phyloP scores from a whole-genome alignment of 1,140 invertebrate genomes.

The Sesamia nonagrioides region DNA sequence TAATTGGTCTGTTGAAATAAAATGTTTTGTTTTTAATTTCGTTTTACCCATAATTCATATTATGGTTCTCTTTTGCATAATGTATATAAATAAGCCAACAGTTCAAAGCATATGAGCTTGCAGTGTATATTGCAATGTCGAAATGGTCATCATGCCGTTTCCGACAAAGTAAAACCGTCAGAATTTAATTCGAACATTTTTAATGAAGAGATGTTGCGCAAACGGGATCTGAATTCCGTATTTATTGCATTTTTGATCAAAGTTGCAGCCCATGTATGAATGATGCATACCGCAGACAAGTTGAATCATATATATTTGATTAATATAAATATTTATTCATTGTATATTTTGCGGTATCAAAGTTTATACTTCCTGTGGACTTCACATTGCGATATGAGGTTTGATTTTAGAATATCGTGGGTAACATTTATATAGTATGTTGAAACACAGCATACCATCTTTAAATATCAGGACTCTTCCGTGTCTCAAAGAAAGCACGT shows the following conservation, averaged over 20 bases:
- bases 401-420: not conserved
- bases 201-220: slow-evolving; percentile 1
- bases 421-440: not conserved
- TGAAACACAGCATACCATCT: too few species aligned
- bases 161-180: not conserved
- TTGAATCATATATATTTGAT: slow-evolving; percentile 32
- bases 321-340: slow-evolving; percentile 46
- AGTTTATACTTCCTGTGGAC: not conserved
- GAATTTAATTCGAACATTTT: slow-evolving; percentile 18
- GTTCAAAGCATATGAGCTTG: too few species aligned
- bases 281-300: slow-evolving; percentile 33
- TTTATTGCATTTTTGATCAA: too few species aligned
- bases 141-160: not conserved
- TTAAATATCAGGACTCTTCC: too few species aligned
- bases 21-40: too few species aligned
- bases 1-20: too few species aligned
- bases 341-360: slow-evolving; percentile 26
- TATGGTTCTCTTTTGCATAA: too few species aligned
- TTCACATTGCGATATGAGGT: slow-evolving; percentile 22
- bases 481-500: too few species aligned
- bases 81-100: too few species aligned
- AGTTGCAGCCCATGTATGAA: slow-evolving; percentile 25
- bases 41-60: too few species aligned
- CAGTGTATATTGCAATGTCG: too few species aligned
- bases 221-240: not conserved